These are phyloP conservation scores for Anthoptus insignis DNA, from an alignment of 2,888 invertebrate genomes.

Conservation along the genomic window DNA sequence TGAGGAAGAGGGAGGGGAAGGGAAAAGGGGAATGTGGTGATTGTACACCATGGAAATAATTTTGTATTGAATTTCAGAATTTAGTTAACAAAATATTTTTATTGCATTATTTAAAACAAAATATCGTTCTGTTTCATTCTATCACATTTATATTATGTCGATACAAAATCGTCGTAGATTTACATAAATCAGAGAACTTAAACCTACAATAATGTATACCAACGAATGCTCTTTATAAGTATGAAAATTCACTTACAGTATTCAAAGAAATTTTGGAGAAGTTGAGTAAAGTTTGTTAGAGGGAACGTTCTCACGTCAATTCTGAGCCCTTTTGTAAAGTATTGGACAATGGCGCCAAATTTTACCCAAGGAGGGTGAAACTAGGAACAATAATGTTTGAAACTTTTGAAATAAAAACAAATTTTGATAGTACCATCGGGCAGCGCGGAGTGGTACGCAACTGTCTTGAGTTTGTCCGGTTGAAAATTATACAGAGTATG, in stretches of 20 bases:
- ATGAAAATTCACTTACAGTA: slow-evolving; percentile 34
- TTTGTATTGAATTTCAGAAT: too few relatives aligned
- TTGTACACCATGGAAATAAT: too few relatives aligned
- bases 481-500: slow-evolving; percentile 6
- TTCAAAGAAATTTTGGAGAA: slow-evolving; percentile 21
- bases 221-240: slow-evolving; percentile 10
- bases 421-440: slow-evolving; percentile 8
- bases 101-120: too few relatives aligned
- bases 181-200: neutral
- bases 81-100: too few relatives aligned
- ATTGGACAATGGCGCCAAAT: slow-evolving; percentile 66
- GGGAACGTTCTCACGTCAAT: slow-evolving; percentile 47
- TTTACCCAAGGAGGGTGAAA: slow-evolving; percentile 53
- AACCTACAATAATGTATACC: neutral
- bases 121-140: too few relatives aligned
- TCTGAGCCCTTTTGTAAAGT: slow-evolving; percentile 57
- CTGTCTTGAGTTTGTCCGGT: neutral
- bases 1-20: too few relatives aligned
- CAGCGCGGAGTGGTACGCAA: neutral
- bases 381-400: slow-evolving; percentile 39
- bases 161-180: too few relatives aligned
- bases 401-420: slow-evolving; percentile 17
- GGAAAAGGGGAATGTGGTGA: too few relatives aligned
- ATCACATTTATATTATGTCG: too few relatives aligned
- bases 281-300: slow-evolving; percentile 30